phyloP scores from a whole-genome alignment of 2,113 vertebrate species.

The Scalopus aquaticus region DNA sequence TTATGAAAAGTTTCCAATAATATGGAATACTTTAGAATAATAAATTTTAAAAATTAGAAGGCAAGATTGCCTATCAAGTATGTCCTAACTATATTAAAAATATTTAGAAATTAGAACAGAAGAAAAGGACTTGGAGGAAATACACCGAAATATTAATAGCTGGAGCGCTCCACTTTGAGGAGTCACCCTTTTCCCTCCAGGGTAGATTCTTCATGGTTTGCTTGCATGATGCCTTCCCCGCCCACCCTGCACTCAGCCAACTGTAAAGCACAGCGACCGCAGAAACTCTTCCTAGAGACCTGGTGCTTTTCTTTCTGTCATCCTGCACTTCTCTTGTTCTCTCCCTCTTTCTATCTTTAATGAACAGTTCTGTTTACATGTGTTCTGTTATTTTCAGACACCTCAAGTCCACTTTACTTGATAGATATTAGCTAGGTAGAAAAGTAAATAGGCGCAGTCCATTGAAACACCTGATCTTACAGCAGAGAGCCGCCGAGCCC shows the following conservation, averaged over 20 bases:
- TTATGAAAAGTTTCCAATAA: slow-evolving; percentile 1
- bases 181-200: neutral
- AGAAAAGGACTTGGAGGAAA: neutral
- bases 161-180: neutral
- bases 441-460: neutral
- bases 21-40: neutral
- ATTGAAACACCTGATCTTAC: neutral
- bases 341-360: neutral
- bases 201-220: neutral
- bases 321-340: neutral
- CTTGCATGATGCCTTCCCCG: neutral
- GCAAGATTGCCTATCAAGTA: neutral
- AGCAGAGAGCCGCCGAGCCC: neutral
- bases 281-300: neutral
- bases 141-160: neutral
- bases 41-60: neutral
- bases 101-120: neutral
- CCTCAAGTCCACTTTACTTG: neutral
- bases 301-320: neutral
- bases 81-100: slow-evolving; percentile 1
- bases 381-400: neutral
- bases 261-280: no score
- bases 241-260: neutral
- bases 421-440: neutral
- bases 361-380: neutral